Conservation (phyloP, 2,888 invertebrate species). For the Alviniconcha strummeri region DNA sequence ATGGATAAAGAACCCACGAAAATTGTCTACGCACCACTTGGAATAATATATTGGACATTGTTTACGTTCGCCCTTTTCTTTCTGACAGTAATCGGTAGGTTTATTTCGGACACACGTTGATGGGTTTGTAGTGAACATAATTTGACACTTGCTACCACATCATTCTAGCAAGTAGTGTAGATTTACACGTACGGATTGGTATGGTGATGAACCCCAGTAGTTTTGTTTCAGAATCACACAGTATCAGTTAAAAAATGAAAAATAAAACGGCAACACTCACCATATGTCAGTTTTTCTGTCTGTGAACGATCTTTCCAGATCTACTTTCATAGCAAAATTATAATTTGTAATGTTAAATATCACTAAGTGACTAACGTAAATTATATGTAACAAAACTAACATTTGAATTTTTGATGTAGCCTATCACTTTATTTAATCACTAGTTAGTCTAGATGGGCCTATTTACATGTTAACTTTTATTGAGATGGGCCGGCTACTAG, state of each 20-base stretch:
- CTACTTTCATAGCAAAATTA: background rate
- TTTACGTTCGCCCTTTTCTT: slow-evolving; percentile 27
- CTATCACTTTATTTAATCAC: too few species aligned
- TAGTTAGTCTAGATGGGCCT: too few species aligned
- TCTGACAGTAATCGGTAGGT: slow-evolving; percentile 38
- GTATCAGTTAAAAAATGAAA: background rate
- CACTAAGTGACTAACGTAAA: too few species aligned
- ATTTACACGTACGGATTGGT: background rate
- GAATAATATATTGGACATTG: slow-evolving; percentile 33
- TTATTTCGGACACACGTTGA: too few species aligned
- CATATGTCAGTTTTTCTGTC: background rate
- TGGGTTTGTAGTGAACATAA: background rate
- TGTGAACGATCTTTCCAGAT: background rate
- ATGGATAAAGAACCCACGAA: slow-evolving; percentile 40
- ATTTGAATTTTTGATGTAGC: too few species aligned
- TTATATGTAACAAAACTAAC: too few species aligned
- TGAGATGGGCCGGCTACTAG: too few species aligned
- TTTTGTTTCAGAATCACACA: background rate
- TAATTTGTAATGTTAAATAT: background rate
- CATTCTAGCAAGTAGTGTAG: slow-evolving; percentile 14
- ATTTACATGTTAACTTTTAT: too few species aligned
- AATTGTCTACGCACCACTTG: slow-evolving; percentile 36
- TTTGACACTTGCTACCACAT: slow-evolving; percentile 13
- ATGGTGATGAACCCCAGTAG: background rate
- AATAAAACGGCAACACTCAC: background rate